Evolutionary conservation across 2,113 vertebrate species (phyloP), one percentile per base, ranked within the genome.

Genomic region (Hemicordylus capensis): DNA sequence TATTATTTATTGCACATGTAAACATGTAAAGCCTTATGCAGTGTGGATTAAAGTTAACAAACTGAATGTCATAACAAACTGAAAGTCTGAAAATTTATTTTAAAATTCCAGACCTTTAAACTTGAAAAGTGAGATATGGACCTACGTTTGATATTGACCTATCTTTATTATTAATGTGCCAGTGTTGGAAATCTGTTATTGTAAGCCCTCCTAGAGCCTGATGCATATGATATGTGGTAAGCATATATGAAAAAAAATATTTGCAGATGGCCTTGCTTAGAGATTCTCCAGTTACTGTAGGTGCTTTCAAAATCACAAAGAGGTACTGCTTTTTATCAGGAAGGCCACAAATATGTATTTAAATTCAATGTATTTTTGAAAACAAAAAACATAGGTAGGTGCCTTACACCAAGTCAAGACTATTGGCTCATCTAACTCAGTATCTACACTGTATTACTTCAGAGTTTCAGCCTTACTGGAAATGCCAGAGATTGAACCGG

Each of bases 81-180:
- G 79, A 85, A 8, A 87, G 72, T 44, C 83, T 59, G 42, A 88
- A 84, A 86, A 73, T 83, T 81, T 81, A 86, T 80, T 91, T 88
- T 86, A 86, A 51, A 88, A 85, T 73, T 64, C 26, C 37, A 90
- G 81, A 46, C 2, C 7, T 56, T 77, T 88, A 85, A 79, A 77
- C 69, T 87, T 85, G 80, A 89, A 48, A 82, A 85, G 78, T 76
- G 14, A 26, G 58, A n/a, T n/a, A n/a, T n/a, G n/a, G n/a, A n/a
- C n/a, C n/a, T n/a, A n/a, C n/a, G n/a, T n/a, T n/a, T n/a, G n/a
- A n/a, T n/a, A n/a, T n/a, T n/a, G n/a, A n/a, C n/a, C n/a, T n/a
- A n/a, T n/a, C n/a, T n/a, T n/a, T n/a, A n/a, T n/a, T n/a, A n/a
- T n/a, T n/a, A n/a, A 42, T 87, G 61, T 77, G 87, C 75, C 67